A percentile compares a stretch with the other conserved stretches of the same genome.
phyloP scores from a whole-genome alignment of 2,797 vertebrate genomes.

The Danio choprae region DNA sequence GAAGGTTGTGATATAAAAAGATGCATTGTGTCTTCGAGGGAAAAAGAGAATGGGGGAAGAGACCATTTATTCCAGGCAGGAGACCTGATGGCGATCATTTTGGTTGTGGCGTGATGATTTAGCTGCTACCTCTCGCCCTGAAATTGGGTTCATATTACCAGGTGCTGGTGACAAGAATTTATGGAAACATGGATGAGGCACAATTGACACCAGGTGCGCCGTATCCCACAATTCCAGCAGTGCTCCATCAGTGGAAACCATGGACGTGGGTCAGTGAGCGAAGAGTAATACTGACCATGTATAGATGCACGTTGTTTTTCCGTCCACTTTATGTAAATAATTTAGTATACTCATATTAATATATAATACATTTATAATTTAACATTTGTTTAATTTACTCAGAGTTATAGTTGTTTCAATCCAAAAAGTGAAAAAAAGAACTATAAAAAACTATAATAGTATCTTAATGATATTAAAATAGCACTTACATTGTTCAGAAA shows the following conservation, averaged over 20 bases:
- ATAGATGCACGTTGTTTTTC: neutral
- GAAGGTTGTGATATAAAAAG: conserved; percentile 13
- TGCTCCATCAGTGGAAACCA: conserved; percentile 44
- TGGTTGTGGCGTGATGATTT: conserved; percentile 42
- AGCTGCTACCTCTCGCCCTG: conserved; percentile 44
- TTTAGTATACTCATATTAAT: too few species aligned
- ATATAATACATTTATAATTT: too few species aligned
- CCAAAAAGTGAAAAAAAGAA: too few species aligned
- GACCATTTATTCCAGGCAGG: conserved; percentile 27
- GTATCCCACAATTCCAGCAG: neutral
- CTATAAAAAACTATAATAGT: too few species aligned
- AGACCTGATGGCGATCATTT: conserved; percentile 35
- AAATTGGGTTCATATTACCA: conserved; percentile 48
- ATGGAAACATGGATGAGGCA: conserved; percentile 17
- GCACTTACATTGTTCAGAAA: too few species aligned
- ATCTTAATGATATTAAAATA: too few species aligned
- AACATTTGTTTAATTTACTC: too few species aligned
- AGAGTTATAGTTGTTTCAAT: too few species aligned
- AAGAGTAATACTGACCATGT: neutral
- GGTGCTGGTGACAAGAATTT: conserved; percentile 42
- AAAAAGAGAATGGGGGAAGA: conserved; percentile 5
- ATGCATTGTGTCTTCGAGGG: neutral
- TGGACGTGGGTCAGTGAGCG: neutral
- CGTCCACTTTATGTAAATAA: neutral
- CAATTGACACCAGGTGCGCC: conserved; percentile 43